phyloP scores from a whole-genome alignment of 35 echinoderm and acorn worm genomes.

The Lytechinus variegatus region DNA sequence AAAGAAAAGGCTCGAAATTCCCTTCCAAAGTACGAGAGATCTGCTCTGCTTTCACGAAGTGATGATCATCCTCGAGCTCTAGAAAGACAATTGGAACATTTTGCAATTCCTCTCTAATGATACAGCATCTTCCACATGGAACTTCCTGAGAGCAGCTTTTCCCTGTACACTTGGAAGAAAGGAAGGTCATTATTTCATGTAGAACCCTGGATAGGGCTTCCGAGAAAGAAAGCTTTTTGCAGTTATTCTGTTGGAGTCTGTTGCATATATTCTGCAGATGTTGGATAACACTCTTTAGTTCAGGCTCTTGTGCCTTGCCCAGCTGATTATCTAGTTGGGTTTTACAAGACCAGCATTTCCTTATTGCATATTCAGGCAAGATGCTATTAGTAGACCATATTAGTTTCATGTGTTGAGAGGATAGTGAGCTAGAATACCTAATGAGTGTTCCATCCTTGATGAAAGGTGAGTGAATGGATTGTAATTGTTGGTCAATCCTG shows the following conservation, averaged over 20 bases:
- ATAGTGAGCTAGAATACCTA: neutral
- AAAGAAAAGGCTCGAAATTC: neutral
- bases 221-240: neutral
- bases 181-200: neutral
- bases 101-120: neutral
- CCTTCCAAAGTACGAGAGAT: neutral
- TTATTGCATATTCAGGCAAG: neutral
- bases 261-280: neutral
- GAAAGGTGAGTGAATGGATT: conserved; percentile 7
- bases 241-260: neutral
- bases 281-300: neutral
- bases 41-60: neutral
- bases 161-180: neutral
- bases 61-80: neutral
- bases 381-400: neutral
- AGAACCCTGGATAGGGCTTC: neutral
- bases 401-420: neutral
- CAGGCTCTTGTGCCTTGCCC: neutral
- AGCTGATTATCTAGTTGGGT: neutral
- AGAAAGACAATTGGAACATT: neutral
- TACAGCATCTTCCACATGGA: neutral
- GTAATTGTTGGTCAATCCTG: neutral
- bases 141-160: neutral
- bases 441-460: neutral
- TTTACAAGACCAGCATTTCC: neutral